Evolutionary conservation across 2,797 vertebrate species (phyloP), one percentile per base, ranked within the genome.

Genomic region (Typhlichthys subterraneus): DNA sequence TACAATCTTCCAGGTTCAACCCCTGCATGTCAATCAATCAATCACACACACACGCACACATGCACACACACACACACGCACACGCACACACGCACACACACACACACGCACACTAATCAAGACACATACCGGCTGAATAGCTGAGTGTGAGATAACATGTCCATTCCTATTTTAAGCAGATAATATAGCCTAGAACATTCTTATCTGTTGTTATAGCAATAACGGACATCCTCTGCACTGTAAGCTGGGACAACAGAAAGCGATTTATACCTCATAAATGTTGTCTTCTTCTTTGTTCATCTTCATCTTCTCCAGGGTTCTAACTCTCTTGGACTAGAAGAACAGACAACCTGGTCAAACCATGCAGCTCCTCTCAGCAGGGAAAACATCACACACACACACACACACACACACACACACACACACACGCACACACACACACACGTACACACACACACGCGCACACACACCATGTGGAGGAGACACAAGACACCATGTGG

Each of bases 1-100:
- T 80, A 54, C 94, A 94, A 1, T 96, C 94, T 0, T 96, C 94
- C 2, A 96, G 78, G 78, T 95, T 95, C 13, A 96, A 88, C 38
- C 95, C 95, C 95, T 96, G 65, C 13, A 13, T 55, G 66, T 23
- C 15, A 53, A 46, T 19, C 61, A 38, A 48, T 19, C 61, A 38
- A 0, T 8, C 60, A 59, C 53, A 48, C 19, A 67, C 57, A 19
- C 12, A 57, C 42, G 29, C 60, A 38, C 0, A 8, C 60, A 59
- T 52, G 29, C 42, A 42, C 14, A 8, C 19, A 45, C 15, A 31
- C 3, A 53, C 12, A 45, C 10, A 14, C 10, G 61, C 61, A 15
- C 65, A 15, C 56, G 46, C 12, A 14, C n/a, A 63, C 61, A 15
- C 65, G 14, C 56, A 19, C 2, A 47, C 42, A 50, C 23, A 12